Conservation (phyloP, 2,113 vertebrate species). For the Catharus bicknelli region DNA sequence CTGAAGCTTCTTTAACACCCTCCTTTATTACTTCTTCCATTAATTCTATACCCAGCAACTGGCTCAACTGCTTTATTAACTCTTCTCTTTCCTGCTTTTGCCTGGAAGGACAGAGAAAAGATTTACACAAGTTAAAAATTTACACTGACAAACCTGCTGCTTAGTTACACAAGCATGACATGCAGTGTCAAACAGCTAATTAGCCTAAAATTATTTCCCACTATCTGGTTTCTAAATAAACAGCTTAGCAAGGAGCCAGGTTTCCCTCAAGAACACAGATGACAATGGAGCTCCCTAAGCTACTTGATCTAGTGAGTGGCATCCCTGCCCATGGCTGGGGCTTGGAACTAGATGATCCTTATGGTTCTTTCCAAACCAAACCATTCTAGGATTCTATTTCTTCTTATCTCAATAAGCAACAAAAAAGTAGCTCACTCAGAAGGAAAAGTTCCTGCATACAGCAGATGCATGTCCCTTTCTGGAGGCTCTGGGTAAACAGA, state of each 20-base stretch:
- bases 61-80: constrained; percentile 78
- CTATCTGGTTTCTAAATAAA: background rate
- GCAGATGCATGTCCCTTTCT: background rate
- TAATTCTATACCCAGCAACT: constrained; percentile 78
- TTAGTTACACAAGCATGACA: background rate
- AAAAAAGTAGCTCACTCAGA: background rate
- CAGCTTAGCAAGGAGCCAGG: background rate
- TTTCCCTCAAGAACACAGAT: background rate
- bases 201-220: background rate
- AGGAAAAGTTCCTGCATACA: background rate
- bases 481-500: background rate
- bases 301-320: background rate
- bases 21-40: constrained; percentile 80
- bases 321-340: background rate
- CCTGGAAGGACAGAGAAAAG: constrained; percentile 63
- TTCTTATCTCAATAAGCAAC: background rate
- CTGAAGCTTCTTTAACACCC: constrained; percentile 70
- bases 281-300: background rate
- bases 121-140: background rate
- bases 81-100: constrained; percentile 81
- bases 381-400: background rate
- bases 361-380: background rate
- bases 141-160: background rate
- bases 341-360: background rate
- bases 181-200: background rate